Conservation (phyloP, 2,888 invertebrate genomes). For the Drosophila neotestacea region DNA sequence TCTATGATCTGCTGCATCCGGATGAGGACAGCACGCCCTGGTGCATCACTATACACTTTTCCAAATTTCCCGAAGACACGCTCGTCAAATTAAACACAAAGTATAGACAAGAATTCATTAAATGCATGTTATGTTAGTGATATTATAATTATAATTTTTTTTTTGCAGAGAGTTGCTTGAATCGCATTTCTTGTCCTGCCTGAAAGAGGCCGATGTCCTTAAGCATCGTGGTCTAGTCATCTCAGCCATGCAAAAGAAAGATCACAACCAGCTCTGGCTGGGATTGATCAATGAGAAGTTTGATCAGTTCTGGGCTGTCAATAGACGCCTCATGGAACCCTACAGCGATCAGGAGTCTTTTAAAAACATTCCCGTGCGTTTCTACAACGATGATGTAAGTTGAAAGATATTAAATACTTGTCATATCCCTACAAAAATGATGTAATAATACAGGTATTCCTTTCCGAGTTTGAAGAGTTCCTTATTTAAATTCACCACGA, state of each 20-base stretch:
- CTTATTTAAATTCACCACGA: too few species aligned
- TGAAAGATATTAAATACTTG: too few species aligned
- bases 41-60: conserved; percentile 97
- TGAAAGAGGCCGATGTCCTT: conserved; percentile 99
- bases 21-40: conserved; percentile 94
- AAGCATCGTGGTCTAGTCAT: conserved; percentile 97
- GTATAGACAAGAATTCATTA: conserved; percentile 85
- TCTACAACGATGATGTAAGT: conserved; percentile 89
- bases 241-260: conserved; percentile 97
- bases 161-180: conserved; percentile 93
- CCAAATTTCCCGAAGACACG: conserved; percentile 95
- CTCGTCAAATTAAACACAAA: conserved; percentile 94
- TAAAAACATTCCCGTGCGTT: conserved; percentile 95
- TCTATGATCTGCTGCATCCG: conserved; percentile 92
- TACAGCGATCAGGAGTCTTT: conserved; percentile 92
- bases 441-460: too few species aligned
- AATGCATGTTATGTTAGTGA: background rate
- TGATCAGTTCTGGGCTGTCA: conserved; percentile 99
- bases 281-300: conserved; percentile 98
- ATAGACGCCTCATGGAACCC: conserved; percentile 96
- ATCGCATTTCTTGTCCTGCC: conserved; percentile 96
- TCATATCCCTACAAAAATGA: too few species aligned
- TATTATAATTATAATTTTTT: background rate
- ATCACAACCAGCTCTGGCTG: conserved; percentile 98
- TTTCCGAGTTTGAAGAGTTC: too few species aligned